Percentiles rank a stretch among this genome's conserved stretches.
Evolutionary conservation across 1,140 invertebrate species (phyloP).

Genomic region (Gryllus bimaculatus): DNA sequence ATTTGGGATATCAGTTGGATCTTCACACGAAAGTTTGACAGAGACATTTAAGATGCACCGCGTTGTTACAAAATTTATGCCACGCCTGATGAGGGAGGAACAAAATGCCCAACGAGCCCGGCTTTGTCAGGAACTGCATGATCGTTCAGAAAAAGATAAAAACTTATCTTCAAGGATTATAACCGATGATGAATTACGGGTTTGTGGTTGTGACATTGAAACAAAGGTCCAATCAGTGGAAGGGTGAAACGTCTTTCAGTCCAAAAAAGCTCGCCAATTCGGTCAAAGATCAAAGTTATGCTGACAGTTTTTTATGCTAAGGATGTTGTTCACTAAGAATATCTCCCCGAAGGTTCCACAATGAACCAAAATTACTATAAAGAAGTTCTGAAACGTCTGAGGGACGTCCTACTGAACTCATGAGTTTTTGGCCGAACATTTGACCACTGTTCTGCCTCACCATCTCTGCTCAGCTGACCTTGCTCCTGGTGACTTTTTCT

Average conservation of each 20-base stretch:
- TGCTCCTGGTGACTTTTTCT: too few species aligned
- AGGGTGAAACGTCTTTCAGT: background rate
- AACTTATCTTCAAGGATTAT: background rate
- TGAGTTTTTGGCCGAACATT: too few species aligned
- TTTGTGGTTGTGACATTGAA: constrained; percentile 7
- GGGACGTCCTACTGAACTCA: too few species aligned
- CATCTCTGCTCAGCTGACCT: too few species aligned
- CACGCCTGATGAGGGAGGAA: background rate
- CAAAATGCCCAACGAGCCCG: background rate
- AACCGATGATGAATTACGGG: background rate
- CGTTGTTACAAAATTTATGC: background rate
- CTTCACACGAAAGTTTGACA: background rate
- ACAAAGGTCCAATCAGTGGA: background rate
- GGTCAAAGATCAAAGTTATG: too few species aligned
- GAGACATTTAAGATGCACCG: background rate
- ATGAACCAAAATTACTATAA: too few species aligned
- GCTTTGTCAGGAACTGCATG: constrained; percentile 6
- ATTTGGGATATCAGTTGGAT: background rate
- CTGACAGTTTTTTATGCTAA: too few species aligned
- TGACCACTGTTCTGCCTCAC: too few species aligned
- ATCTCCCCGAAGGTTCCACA: too few species aligned
- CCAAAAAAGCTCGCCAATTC: too few species aligned
- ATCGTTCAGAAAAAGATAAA: background rate
- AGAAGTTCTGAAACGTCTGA: too few species aligned
- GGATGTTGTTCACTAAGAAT: too few species aligned